phyloP scores from a whole-genome alignment of 2,888 invertebrate genomes.

The Polydrusus tereticollis region DNA sequence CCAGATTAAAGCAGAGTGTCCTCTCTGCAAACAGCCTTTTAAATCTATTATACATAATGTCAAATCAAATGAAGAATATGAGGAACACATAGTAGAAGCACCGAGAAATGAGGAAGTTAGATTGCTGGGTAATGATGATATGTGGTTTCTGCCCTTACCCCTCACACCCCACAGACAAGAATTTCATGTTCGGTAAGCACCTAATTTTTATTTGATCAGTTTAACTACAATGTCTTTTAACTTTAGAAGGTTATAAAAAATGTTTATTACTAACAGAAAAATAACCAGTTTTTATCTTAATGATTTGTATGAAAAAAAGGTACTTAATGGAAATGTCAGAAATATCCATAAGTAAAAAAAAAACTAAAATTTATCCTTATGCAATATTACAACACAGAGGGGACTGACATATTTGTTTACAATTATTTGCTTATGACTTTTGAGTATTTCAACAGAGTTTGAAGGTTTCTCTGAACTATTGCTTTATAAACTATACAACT shows the following conservation, averaged over 20 bases:
- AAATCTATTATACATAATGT: slow-evolving; percentile 94
- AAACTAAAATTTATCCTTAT: too few relatives aligned
- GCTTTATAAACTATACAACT: too few relatives aligned
- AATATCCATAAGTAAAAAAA: too few relatives aligned
- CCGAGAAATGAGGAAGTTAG: slow-evolving; percentile 58
- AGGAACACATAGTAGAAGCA: slow-evolving; percentile 77
- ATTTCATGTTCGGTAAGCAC: slow-evolving; percentile 65
- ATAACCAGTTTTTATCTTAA: too few relatives aligned
- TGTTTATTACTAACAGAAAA: too few relatives aligned
- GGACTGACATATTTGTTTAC: too few relatives aligned
- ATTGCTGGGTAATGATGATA: slow-evolving; percentile 57
- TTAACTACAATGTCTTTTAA: background rate
- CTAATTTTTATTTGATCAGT: background rate
- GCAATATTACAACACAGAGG: too few relatives aligned
- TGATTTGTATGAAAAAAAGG: too few relatives aligned
- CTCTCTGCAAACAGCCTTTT: slow-evolving; percentile 93
- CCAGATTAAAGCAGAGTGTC: slow-evolving; percentile 90
- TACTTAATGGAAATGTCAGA: too few relatives aligned
- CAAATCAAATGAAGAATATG: slow-evolving; percentile 87
- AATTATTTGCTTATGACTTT: too few relatives aligned
- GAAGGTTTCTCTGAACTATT: too few relatives aligned
- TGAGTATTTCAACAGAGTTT: too few relatives aligned
- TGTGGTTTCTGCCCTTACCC: slow-evolving; percentile 56
- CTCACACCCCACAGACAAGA: slow-evolving; percentile 56
- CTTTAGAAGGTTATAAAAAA: background rate